A percentile compares a stretch with the other conserved stretches of the same genome.
phyloP scores from a whole-genome alignment of 2,797 vertebrate species.

The Syncerus caffer region DNA sequence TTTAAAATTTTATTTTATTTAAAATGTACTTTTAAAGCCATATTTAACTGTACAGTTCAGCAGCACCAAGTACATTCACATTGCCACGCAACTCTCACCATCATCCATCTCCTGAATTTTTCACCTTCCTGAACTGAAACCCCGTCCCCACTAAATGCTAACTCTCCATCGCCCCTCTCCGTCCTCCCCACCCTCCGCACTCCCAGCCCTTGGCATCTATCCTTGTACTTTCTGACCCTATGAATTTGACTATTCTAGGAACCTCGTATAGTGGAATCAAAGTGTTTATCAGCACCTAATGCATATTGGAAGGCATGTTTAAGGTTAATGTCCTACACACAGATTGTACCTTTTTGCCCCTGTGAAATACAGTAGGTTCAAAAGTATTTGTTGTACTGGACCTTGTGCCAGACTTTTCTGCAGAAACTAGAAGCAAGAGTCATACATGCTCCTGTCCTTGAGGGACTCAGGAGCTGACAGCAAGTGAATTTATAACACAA shows the following conservation, averaged over 20 bases:
- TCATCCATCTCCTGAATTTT: not conserved
- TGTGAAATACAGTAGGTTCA: not conserved
- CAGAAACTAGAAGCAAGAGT: not conserved
- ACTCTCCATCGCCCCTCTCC: not conserved
- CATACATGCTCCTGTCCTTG: not conserved
- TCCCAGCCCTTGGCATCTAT: not conserved
- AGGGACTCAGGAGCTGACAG: not conserved
- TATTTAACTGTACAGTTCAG: not conserved
- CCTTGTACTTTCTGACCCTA: not conserved
- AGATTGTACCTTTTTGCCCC: not conserved
- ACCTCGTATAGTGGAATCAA: not conserved
- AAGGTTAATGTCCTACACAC: not conserved
- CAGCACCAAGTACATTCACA: not conserved
- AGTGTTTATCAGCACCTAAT: not conserved
- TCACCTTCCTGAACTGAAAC: not conserved
- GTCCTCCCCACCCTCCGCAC: rapidly evolving
- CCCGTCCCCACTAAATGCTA: not conserved
- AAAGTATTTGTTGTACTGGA: not conserved
- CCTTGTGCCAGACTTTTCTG: not conserved
- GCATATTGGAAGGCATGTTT: not conserved
- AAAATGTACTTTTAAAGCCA: not conserved
- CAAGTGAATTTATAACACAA: not conserved
- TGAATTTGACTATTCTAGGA: not conserved
- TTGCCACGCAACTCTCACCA: rapidly evolving
- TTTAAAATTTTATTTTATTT: too few species aligned